Evolutionary conservation across 2,888 invertebrate genomes (phyloP).

Genomic region (Drosophila nr. perissopoda): DNA sequence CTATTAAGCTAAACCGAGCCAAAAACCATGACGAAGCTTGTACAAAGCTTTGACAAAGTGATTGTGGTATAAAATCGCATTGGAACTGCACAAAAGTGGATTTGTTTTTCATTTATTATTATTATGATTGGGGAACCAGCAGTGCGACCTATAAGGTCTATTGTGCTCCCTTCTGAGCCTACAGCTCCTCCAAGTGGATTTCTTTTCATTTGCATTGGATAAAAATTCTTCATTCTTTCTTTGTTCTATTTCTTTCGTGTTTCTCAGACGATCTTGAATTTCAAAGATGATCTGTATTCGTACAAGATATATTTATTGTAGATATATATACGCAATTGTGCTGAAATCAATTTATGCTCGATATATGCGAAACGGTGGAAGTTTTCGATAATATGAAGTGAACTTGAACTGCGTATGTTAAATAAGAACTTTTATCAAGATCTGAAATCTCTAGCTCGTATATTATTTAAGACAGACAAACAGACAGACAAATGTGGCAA

Average conservation of each 20-base stretch:
- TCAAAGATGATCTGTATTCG: neutral
- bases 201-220: neutral
- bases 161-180: no score
- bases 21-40: constrained; percentile 1
- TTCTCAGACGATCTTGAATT: no score
- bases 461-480: neutral
- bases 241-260: neutral
- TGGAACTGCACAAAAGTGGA: neutral
- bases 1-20: neutral
- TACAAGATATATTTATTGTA: neutral
- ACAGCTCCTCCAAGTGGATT: no score
- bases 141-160: rapidly evolving
- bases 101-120: neutral
- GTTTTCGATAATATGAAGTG: no score
- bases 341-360: neutral
- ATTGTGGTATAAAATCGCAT: neutral
- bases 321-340: neutral
- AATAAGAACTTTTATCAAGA: neutral
- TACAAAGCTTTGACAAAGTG: neutral
- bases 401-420: neutral
- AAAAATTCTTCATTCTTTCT: neutral
- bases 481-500: neutral
- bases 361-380: no score
- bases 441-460: neutral
- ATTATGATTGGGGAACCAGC: no score